phyloP scores from a whole-genome alignment of 2,888 invertebrate genomes.

The Hylaea fasciaria region DNA sequence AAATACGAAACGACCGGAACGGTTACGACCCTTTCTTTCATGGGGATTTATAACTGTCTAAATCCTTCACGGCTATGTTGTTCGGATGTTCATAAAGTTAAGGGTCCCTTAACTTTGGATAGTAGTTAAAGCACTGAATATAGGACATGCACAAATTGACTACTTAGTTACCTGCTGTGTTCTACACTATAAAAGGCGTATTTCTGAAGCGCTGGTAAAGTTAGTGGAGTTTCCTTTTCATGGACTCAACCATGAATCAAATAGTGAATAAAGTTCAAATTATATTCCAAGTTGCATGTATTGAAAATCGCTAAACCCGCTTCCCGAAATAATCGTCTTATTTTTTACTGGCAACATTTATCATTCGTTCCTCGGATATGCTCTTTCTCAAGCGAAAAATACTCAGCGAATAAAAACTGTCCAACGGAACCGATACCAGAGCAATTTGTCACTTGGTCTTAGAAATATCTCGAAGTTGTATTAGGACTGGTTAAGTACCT shows the following conservation, averaged over 20 bases:
- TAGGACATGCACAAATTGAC: not conserved
- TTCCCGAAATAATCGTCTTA: slow-evolving; percentile 9
- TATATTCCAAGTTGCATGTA: not conserved
- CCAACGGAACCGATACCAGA: slow-evolving; percentile 56
- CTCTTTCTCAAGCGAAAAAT: slow-evolving; percentile 46
- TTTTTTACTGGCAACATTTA: slow-evolving; percentile 47
- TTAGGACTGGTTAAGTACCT: slow-evolving; percentile 15
- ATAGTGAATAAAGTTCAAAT: no score
- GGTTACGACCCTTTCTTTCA: slow-evolving; percentile 37
- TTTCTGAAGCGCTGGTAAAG: no score
- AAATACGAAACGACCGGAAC: slow-evolving; percentile 52
- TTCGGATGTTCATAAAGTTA: slow-evolving; percentile 29
- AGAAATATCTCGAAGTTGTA: slow-evolving; percentile 41
- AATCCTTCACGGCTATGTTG: slow-evolving; percentile 34
- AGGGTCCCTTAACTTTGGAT: not conserved
- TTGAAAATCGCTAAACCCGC: slow-evolving; percentile 6
- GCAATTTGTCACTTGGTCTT: slow-evolving; percentile 61
- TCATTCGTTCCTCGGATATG: slow-evolving; percentile 47
- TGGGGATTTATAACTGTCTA: slow-evolving; percentile 40
- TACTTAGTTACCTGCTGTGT: no score
- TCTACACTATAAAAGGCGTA: no score
- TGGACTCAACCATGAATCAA: no score
- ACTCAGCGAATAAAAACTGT: slow-evolving; percentile 55
- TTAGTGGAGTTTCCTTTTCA: no score
- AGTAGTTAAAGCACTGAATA: not conserved